Evolutionary conservation across 2,888 invertebrate species (phyloP).

Genomic region (Ypsolopha scabrella): DNA sequence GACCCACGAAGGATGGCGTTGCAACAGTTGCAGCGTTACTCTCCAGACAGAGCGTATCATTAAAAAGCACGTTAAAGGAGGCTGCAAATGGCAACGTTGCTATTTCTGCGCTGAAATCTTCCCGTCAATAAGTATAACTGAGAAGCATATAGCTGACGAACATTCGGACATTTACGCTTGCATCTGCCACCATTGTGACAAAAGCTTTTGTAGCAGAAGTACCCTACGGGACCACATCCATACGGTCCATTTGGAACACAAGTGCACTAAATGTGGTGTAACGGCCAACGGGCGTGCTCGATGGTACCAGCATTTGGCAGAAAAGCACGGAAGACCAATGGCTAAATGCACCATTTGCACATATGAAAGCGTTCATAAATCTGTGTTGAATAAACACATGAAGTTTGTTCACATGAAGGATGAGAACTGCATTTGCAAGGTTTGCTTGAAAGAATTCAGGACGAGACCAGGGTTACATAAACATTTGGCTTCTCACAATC

Average conservation of each 20-base stretch:
- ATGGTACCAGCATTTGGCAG: slow-evolving; percentile 1
- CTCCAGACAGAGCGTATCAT: no score
- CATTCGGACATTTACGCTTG: no score
- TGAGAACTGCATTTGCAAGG: slow-evolving; percentile 23
- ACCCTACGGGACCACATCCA: neutral
- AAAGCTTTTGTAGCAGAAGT: slow-evolving; percentile 1
- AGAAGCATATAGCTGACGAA: no score
- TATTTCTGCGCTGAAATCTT: no score
- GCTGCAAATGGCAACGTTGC: no score
- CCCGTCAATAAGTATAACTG: no score
- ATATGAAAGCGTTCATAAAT: neutral
- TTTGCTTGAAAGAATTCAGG: slow-evolving; percentile 19
- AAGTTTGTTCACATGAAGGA: slow-evolving; percentile 17
- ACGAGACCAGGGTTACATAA: neutral
- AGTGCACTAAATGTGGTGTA: neutral
- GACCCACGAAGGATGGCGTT: no score
- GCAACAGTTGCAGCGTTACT: no score
- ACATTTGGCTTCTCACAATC: slow-evolving; percentile 17
- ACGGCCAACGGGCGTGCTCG: neutral
- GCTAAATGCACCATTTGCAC: neutral
- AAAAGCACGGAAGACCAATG: slow-evolving; percentile 4
- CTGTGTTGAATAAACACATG: neutral
- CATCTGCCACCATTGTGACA: no score
- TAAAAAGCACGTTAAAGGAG: no score
- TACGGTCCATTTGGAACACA: neutral